Evolutionary conservation across 2,888 invertebrate genomes (phyloP).

Genomic region (Melinaea marsaeus): DNA sequence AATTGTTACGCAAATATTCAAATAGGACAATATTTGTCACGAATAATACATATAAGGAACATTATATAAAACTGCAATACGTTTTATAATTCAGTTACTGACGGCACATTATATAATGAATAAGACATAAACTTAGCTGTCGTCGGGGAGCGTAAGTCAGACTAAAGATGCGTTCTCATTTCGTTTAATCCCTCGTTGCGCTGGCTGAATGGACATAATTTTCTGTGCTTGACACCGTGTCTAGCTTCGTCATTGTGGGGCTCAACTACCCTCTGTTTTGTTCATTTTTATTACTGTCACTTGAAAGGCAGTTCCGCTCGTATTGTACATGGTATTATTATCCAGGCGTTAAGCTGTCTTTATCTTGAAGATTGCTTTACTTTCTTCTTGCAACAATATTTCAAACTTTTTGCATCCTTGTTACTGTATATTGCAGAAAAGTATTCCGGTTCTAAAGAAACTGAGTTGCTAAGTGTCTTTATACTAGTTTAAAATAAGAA

Average conservation of each 20-base stretch:
- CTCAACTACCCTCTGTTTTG: constrained; percentile 54
- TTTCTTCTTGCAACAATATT: constrained; percentile 11
- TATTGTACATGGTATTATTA: constrained; percentile 33
- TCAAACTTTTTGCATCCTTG: constrained; percentile 7
- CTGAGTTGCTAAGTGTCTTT: no score
- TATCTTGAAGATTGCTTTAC: constrained; percentile 20
- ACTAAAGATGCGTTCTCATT: constrained; percentile 68
- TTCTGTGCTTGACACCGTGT: constrained; percentile 74
- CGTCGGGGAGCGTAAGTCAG: constrained; percentile 46
- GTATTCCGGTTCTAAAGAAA: not conserved
- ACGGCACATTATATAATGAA: constrained; percentile 22
- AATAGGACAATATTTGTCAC: no score
- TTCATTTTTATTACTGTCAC: constrained; percentile 64
- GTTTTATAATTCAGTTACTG: constrained; percentile 18
- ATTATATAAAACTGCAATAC: not conserved
- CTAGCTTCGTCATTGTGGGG: constrained; percentile 62
- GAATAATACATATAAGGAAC: no score
- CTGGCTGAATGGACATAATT: constrained; percentile 75
- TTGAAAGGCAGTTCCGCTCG: constrained; percentile 44
- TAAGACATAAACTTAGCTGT: constrained; percentile 49
- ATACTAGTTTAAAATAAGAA: no score
- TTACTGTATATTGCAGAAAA: not conserved
- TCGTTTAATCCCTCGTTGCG: constrained; percentile 65
- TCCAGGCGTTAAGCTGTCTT: constrained; percentile 25
- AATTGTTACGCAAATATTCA: no score